Conservation (phyloP, 2,113 vertebrate genomes). For the Bubo blakistoni region DNA sequence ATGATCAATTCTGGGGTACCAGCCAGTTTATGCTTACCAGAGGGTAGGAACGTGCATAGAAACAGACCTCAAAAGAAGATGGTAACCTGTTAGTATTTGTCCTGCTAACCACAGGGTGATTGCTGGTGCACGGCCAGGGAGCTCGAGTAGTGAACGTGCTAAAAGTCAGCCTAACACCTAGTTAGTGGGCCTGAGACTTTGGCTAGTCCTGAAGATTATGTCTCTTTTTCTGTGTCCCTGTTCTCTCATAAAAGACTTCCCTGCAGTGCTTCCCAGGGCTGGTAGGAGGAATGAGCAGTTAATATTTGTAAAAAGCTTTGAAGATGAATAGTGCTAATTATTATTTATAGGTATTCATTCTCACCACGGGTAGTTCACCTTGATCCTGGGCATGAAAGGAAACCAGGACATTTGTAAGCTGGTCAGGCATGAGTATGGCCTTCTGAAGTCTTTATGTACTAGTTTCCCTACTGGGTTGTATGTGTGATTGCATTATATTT, state of each 20-base stretch:
- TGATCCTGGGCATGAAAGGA: slow-evolving; percentile 37
- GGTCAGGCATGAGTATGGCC: not conserved
- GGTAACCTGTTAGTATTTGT: not conserved
- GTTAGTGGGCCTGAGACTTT: not conserved
- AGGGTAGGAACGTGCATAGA: not conserved
- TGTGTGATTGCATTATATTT: not conserved
- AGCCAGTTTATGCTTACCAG: not conserved
- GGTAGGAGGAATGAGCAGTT: not conserved
- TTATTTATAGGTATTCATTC: slow-evolving; percentile 9
- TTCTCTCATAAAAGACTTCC: not conserved
- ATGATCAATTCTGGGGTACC: not conserved
- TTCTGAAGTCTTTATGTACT: slow-evolving; percentile 1
- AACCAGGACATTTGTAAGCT: slow-evolving; percentile 2
- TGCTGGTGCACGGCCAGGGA: not conserved
- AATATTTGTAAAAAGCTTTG: slow-evolving; percentile 32
- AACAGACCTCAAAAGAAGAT: not conserved
- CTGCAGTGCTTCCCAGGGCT: slow-evolving; percentile 6
- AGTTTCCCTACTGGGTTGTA: not conserved
- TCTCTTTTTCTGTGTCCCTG: not conserved
- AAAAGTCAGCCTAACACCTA: not conserved
- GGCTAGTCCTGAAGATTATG: not conserved
- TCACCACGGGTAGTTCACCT: not conserved
- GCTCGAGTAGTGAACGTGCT: not conserved
- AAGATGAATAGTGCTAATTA: slow-evolving; percentile 42
- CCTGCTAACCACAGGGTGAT: not conserved